Conservation (phyloP, 2,113 vertebrate genomes). For the Nicator chloris region DNA sequence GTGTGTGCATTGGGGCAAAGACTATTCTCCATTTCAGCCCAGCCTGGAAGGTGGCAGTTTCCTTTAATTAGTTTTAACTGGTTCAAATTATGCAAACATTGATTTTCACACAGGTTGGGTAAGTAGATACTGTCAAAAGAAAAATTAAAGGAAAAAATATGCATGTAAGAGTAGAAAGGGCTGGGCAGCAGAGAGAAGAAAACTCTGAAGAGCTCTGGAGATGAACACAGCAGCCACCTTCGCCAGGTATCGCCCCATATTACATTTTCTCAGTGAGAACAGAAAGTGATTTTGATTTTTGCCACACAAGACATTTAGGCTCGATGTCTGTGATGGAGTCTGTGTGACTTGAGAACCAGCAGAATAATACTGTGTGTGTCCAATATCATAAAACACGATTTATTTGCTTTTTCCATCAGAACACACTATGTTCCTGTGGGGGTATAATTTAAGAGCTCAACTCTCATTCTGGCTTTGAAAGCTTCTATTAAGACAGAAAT, state of each 20-base stretch:
- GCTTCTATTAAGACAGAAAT: slow-evolving; percentile 46
- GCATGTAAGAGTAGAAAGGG: neutral
- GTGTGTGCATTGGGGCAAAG: neutral
- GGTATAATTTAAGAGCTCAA: neutral
- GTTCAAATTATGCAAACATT: neutral
- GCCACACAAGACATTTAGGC: neutral
- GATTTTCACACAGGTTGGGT: slow-evolving; percentile 8
- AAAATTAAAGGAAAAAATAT: neutral
- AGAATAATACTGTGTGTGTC: neutral
- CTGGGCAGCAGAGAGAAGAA: neutral
- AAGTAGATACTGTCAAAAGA: neutral
- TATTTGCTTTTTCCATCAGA: slow-evolving; percentile 43
- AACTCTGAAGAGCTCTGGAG: neutral
- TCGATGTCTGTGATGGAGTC: neutral
- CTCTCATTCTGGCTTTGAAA: slow-evolving; percentile 1
- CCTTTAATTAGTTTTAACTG: slow-evolving; percentile 14
- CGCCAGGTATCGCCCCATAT: neutral
- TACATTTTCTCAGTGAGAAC: neutral
- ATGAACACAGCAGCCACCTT: neutral
- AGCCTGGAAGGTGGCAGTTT: neutral
- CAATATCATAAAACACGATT: slow-evolving; percentile 32
- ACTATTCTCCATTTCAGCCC: neutral
- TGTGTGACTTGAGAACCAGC: neutral
- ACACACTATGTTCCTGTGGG: neutral
- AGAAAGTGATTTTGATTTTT: neutral